Conservation (phyloP, 2,888 invertebrate species). For the Cryptophagus acutangulus region DNA sequence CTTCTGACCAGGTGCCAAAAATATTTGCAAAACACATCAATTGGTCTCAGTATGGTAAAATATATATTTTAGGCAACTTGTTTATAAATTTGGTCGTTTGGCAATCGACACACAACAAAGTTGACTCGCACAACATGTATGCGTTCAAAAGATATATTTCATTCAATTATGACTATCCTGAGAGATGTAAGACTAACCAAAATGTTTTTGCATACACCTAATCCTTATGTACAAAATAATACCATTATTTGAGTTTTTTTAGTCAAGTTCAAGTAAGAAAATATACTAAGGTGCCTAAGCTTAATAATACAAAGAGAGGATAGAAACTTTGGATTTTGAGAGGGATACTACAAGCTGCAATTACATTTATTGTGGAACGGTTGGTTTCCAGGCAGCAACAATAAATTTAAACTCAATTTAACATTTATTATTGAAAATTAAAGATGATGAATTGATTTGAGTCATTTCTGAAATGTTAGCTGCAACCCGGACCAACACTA, state of each 20-base stretch:
- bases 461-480: no score
- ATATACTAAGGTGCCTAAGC: slow-evolving; percentile 46
- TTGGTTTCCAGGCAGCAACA: no score
- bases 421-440: no score
- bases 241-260: slow-evolving; percentile 40
- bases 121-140: slow-evolving; percentile 46
- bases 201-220: slow-evolving; percentile 52
- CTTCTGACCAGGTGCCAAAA: slow-evolving; percentile 34
- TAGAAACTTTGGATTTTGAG: no score
- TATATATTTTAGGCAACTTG: no score
- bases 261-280: slow-evolving; percentile 39
- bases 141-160: slow-evolving; percentile 43
- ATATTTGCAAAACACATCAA: slow-evolving; percentile 21
- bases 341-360: no score
- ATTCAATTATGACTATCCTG: slow-evolving; percentile 43
- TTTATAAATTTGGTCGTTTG: no score
- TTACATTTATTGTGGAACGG: no score
- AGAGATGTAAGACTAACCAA: slow-evolving; percentile 47
- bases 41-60: no score
- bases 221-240: slow-evolving; percentile 47
- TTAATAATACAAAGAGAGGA: no score
- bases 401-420: no score
- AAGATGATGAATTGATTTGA: neutral
- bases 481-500: slow-evolving; percentile 50
- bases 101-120: slow-evolving; percentile 48